Base-by-base conservation (phyloP, 2,888 invertebrate genomes). In the Halocaridina rubra region DNA sequence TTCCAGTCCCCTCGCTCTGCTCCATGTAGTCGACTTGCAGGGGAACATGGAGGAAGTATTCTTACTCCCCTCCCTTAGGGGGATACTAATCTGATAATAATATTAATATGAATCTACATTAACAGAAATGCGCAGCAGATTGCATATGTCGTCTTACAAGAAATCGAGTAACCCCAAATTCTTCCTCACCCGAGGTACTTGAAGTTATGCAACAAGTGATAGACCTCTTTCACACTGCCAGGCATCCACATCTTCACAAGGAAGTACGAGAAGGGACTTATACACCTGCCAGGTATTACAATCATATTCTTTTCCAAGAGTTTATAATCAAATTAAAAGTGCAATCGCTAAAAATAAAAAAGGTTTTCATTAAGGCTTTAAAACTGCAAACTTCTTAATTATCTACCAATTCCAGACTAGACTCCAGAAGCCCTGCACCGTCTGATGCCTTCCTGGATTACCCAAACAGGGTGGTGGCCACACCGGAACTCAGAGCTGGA, bases 271-370 rank as follows among this genome's bases (percentile, higher is more conserved):
- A 82, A n/a, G 82, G 82, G 0, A 33, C 82, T 27, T 82, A 82
- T 30, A 82, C 82, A 1, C 82, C 82, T 13, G 82, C 82, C 71
- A 82, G 82, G 82, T 82, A 39, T n/a, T n/a, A n/a, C n/a, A n/a
- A n/a, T n/a, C n/a, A n/a, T n/a, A n/a, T n/a, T n/a, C n/a, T n/a
- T n/a, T n/a, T n/a, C n/a, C n/a, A n/a, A n/a, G n/a, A n/a, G n/a
- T n/a, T n/a, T n/a, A n/a, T n/a, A n/a, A n/a, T n/a, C n/a, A n/a
- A n/a, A n/a, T n/a, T n/a, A n/a, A n/a, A n/a, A n/a, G n/a, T n/a
- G n/a, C n/a, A n/a, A n/a, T n/a, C n/a, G n/a, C n/a, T n/a, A n/a
- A n/a, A n/a, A n/a, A n/a, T n/a, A n/a, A n/a, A n/a, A n/a, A n/a
- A n/a, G n/a, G n/a, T n/a, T n/a, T n/a, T n/a, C n/a, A n/a, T n/a